Evolutionary conservation across 2,113 vertebrate species (phyloP).

Genomic region (Cheirogaleus medius): DNA sequence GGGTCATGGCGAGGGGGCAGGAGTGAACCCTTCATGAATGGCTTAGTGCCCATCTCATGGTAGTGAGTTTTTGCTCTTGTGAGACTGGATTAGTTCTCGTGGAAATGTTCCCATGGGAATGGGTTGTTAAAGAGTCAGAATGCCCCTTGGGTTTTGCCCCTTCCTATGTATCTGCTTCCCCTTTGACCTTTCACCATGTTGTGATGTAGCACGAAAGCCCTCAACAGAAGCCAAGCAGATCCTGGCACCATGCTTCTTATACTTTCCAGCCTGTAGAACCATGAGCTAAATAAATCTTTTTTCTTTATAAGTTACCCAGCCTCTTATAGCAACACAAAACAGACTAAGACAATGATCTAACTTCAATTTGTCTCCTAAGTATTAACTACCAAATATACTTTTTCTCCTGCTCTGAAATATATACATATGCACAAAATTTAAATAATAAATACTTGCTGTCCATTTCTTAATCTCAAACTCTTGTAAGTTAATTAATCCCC

Average conservation of each 20-base stretch:
- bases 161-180: neutral
- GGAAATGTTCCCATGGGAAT: neutral
- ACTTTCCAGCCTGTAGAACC: neutral
- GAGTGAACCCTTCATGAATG: neutral
- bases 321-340: neutral
- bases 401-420: neutral
- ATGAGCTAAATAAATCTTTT: neutral
- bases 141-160: neutral
- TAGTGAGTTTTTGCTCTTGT: neutral
- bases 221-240: neutral
- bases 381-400: neutral
- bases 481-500: neutral
- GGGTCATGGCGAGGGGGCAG: neutral
- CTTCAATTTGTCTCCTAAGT: neutral
- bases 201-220: neutral
- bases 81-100: neutral
- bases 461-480: neutral
- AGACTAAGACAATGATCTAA: neutral
- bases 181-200: neutral
- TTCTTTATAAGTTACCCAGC: neutral
- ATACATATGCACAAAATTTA: neutral
- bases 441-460: neutral
- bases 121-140: neutral
- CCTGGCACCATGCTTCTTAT: neutral
- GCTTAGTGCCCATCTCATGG: neutral